These are phyloP conservation scores for Phoenicopterus ruber DNA, from an alignment of 2,113 vertebrate species.

Conservation along the genomic window DNA sequence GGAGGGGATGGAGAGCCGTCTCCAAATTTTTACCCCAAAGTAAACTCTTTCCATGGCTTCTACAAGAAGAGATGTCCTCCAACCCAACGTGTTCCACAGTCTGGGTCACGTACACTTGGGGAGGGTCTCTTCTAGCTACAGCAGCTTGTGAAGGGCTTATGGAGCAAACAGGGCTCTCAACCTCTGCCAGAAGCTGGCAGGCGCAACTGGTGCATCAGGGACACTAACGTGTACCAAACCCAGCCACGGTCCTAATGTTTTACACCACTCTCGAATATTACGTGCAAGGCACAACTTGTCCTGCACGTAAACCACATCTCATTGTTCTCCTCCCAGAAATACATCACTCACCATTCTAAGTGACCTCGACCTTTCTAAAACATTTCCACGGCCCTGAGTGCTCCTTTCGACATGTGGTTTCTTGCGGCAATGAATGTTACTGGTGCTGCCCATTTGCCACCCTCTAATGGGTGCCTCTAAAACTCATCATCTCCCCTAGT, in stretches of 20 bases:
- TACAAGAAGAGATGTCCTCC: background rate
- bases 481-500: background rate
- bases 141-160: background rate
- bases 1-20: background rate
- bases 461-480: background rate
- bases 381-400: background rate
- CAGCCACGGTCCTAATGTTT: background rate
- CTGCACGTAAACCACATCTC: background rate
- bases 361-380: background rate
- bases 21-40: background rate
- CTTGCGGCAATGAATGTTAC: background rate
- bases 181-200: background rate
- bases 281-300: fast-evolving
- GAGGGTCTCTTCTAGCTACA: background rate
- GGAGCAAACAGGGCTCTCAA: background rate
- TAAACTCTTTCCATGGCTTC: background rate
- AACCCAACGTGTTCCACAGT: background rate
- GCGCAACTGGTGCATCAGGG: fast-evolving
- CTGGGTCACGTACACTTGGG: too few species aligned
- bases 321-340: background rate
- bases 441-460: background rate
- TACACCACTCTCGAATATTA: background rate
- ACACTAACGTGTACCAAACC: background rate
- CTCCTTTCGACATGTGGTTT: background rate
- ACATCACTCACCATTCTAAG: background rate